phyloP scores from a whole-genome alignment of 2,888 invertebrate species.

The Epinotia brunnichana region DNA sequence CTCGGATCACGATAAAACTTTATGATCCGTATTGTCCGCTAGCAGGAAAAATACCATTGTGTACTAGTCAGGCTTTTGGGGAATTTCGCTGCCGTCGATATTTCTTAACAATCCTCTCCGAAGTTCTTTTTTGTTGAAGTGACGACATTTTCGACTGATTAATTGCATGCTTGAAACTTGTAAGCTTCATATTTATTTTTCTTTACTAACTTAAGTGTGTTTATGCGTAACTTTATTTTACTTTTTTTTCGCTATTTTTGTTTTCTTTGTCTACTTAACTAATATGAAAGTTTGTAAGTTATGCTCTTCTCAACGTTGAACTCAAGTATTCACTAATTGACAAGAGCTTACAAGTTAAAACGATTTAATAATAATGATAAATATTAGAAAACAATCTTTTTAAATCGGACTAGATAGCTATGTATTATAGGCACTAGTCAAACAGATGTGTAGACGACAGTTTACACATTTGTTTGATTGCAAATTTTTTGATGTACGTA shows the following conservation, averaged over 20 bases:
- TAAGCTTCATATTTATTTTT: conserved; percentile 5
- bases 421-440: no score
- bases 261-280: no score
- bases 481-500: no score
- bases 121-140: conserved; percentile 22
- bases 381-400: no score
- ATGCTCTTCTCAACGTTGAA: no score
- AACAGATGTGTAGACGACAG: no score
- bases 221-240: background rate
- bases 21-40: conserved; percentile 70
- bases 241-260: background rate
- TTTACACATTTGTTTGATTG: no score
- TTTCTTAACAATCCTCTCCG: conserved; percentile 27
- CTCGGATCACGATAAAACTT: conserved; percentile 63
- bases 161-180: conserved; percentile 18
- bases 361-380: no score
- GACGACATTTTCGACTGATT: conserved; percentile 13
- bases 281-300: no score
- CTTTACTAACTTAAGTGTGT: background rate
- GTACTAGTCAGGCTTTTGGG: conserved; percentile 32
- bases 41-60: conserved; percentile 61
- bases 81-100: conserved; percentile 22
- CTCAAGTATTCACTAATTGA: no score
- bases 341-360: no score
- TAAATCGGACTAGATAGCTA: no score